Base-by-base conservation (phyloP, 2,797 vertebrate genomes). In the Cyclura pinguis region DNA sequence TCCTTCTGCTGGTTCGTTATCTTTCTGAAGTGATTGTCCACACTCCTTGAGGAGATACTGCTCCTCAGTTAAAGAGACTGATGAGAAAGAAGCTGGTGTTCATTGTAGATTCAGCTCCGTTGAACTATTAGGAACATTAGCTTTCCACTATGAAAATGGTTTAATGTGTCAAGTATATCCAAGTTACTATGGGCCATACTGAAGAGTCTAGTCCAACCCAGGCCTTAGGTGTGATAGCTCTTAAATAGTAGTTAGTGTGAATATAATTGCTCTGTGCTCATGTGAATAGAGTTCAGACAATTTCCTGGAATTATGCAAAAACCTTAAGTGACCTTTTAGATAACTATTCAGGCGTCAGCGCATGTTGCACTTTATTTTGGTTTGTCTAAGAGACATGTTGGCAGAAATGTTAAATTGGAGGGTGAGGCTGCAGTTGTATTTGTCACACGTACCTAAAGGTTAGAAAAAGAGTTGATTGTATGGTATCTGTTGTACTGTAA, bases 321-420 rank as follows among this genome's bases (percentile, higher is more conserved):
- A 35, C 27, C 10, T 88, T 84, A 77, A 62, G 90, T 93, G 94
- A 94, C 88, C 87, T 95, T 96, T 93, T 85, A 78, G 90, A 94
- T 93, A 92, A 90, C 57, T 91, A 93, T 91, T 91, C 83, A 89
- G 90, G 90, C 95, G 85, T 72, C 81, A 86, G 35, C 18, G 35
- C 10, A 76, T 92, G 92, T 81, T 16, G 67, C 81, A 74, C 85
- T 85, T 90, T 94, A 89, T 94, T 86, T 86, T 5, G 72, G 1
- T 52, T 74, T 87, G 92, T 94, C 90, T 84, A 92, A 0, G 84
- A 91, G 81, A 92, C 80, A 91, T 57, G 38, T 91, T 92, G 92
- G 88, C 76, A 91, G 88, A 83, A 84, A 67, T 80, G 89, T 73
- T 92, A 80, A 84, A 90, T 80, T 0, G 4, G 83, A 59, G 85